Evolutionary conservation across 2,797 vertebrate genomes (phyloP).

Genomic region (Platyrinchus mystaceus): DNA sequence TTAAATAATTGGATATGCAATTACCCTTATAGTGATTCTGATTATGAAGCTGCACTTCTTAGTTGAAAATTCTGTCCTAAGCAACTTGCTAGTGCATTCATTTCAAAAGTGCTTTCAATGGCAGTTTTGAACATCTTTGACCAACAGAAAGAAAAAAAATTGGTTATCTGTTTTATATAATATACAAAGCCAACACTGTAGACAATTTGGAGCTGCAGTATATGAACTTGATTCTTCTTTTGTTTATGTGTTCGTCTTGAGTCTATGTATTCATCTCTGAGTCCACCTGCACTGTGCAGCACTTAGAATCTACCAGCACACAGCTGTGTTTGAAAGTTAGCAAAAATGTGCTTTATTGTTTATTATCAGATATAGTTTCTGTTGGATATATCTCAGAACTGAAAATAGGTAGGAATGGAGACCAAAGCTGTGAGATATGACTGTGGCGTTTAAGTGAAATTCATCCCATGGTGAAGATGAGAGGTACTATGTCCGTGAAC

Average conservation of each 20-base stretch:
- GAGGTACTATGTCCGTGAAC: neutral
- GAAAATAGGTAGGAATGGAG: constrained; percentile 21
- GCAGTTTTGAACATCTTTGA: neutral
- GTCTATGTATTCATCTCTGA: neutral
- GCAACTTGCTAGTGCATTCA: neutral
- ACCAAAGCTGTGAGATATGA: constrained; percentile 1
- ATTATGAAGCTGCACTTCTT: neutral
- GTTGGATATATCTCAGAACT: neutral
- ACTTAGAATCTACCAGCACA: neutral
- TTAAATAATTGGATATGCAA: neutral
- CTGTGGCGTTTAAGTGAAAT: neutral
- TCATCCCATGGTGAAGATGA: constrained; percentile 26
- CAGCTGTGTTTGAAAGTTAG: neutral
- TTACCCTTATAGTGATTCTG: neutral
- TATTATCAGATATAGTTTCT: neutral
- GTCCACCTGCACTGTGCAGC: neutral
- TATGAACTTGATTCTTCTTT: neutral
- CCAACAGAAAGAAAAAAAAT: neutral
- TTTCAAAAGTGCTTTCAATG: neutral
- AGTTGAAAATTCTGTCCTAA: neutral
- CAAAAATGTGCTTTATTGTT: neutral
- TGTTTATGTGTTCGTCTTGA: neutral
- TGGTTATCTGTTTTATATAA: neutral
- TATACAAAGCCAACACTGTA: neutral
- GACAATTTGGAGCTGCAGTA: neutral